A percentile compares a stretch with the other conserved stretches of the same genome.
Conservation (phyloP, 2,888 invertebrate species). For the Archaeoteleia sp. region DNA sequence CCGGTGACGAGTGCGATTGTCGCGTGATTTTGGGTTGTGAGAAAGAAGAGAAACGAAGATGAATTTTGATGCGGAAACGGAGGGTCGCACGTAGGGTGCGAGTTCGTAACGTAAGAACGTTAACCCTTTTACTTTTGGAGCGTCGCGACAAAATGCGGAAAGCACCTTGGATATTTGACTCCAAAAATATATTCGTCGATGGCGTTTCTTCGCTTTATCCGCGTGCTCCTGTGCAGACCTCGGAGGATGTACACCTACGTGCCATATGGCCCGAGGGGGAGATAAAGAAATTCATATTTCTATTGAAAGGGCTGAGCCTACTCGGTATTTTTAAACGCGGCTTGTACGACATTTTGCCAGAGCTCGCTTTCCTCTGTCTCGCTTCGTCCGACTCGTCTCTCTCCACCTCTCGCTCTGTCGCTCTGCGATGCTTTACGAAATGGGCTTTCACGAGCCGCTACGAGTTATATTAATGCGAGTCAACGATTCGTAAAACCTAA, state of each 20-base stretch:
- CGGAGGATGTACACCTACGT: slow-evolving; percentile 61
- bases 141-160: slow-evolving; percentile 13
- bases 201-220: slow-evolving; percentile 54
- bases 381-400: slow-evolving; percentile 17
- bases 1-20: slow-evolving; percentile 19
- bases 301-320: slow-evolving; percentile 63
- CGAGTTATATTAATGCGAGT: slow-evolving; percentile 54
- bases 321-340: slow-evolving; percentile 59
- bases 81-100: slow-evolving; percentile 34
- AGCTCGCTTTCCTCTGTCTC: slow-evolving; percentile 30
- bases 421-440: background rate
- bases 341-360: slow-evolving; percentile 53
- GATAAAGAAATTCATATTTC: slow-evolving; percentile 70
- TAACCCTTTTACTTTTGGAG: slow-evolving; percentile 40
- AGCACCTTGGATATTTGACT: slow-evolving; percentile 49
- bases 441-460: slow-evolving; percentile 33
- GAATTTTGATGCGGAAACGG: slow-evolving; percentile 38
- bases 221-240: slow-evolving; percentile 57
- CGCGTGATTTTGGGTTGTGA: slow-evolving; percentile 45
- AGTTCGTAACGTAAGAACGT: slow-evolving; percentile 22
- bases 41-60: slow-evolving; percentile 36
- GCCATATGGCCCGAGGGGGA: slow-evolving; percentile 66
- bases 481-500: slow-evolving; percentile 55
- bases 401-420: slow-evolving; percentile 18
- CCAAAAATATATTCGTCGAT: slow-evolving; percentile 47